A percentile compares a stretch with the other conserved stretches of the same genome.
Evolutionary conservation across 2,797 vertebrate genomes (phyloP).

Genomic region (Semaprochilodus insignis): DNA sequence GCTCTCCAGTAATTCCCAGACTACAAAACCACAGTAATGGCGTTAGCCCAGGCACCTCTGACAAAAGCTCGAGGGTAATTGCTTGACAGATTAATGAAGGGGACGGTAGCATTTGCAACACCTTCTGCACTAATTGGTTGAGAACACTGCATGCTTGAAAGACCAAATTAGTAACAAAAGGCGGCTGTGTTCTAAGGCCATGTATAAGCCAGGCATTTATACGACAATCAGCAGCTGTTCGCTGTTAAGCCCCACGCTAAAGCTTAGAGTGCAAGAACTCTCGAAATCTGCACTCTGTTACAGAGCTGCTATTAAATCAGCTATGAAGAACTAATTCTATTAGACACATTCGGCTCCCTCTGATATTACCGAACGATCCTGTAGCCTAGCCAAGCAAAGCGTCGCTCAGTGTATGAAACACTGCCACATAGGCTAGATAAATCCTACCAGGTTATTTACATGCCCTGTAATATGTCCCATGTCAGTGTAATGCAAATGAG

Average conservation of each 20-base stretch:
- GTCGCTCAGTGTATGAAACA: background rate
- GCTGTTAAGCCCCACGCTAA: background rate
- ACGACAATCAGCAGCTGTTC: constrained; percentile 16
- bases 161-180: constrained; percentile 65
- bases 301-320: background rate
- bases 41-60: constrained; percentile 49
- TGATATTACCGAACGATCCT: background rate
- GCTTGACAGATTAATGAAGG: constrained; percentile 62
- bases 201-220: constrained; percentile 35
- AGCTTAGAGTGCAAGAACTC: background rate
- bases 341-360: background rate
- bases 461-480: constrained; percentile 27
- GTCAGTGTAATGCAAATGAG: constrained; percentile 49
- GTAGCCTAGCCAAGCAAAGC: background rate
- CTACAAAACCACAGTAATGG: constrained; percentile 17
- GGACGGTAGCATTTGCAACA: constrained; percentile 63
- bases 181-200: constrained; percentile 52
- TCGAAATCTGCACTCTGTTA: background rate
- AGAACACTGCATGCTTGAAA: constrained; percentile 48
- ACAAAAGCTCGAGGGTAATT: constrained; percentile 58
- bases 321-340: background rate
- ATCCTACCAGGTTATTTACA: constrained; percentile 23
- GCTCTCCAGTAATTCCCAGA: constrained; percentile 23
- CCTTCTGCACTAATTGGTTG: constrained; percentile 66
- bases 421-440: constrained; percentile 8